A percentile compares a stretch with the other conserved stretches of the same genome.
Conservation (phyloP, 53 echinoderm and acorn worm species). For the Apostichopus leukothele region DNA sequence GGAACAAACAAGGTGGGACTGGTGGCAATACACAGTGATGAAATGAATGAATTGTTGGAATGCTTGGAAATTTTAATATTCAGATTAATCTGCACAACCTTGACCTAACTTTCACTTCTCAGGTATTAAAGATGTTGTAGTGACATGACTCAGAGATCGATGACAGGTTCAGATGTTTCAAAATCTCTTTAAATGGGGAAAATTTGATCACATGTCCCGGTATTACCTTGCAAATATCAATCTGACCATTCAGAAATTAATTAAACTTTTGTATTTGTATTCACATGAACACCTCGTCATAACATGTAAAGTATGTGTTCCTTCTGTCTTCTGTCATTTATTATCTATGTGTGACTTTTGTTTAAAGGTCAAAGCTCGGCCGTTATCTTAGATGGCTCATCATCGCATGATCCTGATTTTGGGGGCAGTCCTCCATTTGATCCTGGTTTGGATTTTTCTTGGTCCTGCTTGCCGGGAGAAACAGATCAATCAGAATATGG, state of each 20-base stretch:
- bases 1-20: no score
- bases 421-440: background rate
- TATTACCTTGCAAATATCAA: background rate
- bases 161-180: no score
- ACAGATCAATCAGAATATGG: no score
- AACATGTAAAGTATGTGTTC: background rate
- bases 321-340: background rate
- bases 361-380: background rate
- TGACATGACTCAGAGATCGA: no score
- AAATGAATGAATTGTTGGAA: no score
- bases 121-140: no score
- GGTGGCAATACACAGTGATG: no score
- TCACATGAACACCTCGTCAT: background rate
- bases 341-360: background rate
- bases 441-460: background rate
- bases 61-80: no score
- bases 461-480: background rate
- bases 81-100: no score
- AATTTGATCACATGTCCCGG: no score
- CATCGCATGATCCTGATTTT: background rate
- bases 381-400: background rate
- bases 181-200: no score
- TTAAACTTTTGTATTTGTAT: background rate
- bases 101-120: no score
- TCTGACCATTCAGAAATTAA: background rate